Percentiles rank a stretch among this genome's conserved stretches.
phyloP scores from a whole-genome alignment of 2,797 vertebrate genomes.

The Typhlichthys eigenmanni region DNA sequence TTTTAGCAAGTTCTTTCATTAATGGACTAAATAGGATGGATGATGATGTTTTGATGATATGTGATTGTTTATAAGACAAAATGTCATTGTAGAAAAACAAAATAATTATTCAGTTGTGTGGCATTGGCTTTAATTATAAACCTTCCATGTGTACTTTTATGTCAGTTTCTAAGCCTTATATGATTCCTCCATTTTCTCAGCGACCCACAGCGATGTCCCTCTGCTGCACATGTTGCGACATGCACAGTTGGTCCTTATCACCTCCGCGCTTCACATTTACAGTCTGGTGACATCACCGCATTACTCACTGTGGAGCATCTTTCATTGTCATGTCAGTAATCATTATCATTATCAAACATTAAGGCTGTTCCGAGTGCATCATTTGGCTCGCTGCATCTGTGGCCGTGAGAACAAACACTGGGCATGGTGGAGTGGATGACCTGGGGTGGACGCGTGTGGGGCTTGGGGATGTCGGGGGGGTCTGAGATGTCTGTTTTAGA shows the following conservation, averaged over 20 bases:
- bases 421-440: not conserved
- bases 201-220: slow-evolving; percentile 26
- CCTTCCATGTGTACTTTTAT: not conserved
- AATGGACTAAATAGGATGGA: slow-evolving; percentile 8
- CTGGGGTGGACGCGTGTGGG: slow-evolving; percentile 15
- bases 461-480: not conserved
- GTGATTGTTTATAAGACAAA: slow-evolving; percentile 7
- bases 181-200: slow-evolving; percentile 31
- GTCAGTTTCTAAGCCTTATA: not conserved
- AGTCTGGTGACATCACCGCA: slow-evolving; percentile 74
- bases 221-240: slow-evolving; percentile 43
- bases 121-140: slow-evolving; percentile 25
- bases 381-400: slow-evolving; percentile 45
- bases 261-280: slow-evolving; percentile 60
- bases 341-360: slow-evolving; percentile 70
- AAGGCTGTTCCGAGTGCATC: slow-evolving; percentile 57
- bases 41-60: not conserved
- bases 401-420: slow-evolving; percentile 20
- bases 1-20: no score
- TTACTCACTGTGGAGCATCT: slow-evolving; percentile 56
- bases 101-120: not conserved
- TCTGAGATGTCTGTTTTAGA: slow-evolving; percentile 22
- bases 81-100: not conserved
- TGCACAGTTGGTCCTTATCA: slow-evolving; percentile 49
- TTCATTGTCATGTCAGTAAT: slow-evolving; percentile 67